Evolutionary conservation across 2,888 invertebrate genomes (phyloP).

Genomic region (Acanthosoma haemorrhoidale): DNA sequence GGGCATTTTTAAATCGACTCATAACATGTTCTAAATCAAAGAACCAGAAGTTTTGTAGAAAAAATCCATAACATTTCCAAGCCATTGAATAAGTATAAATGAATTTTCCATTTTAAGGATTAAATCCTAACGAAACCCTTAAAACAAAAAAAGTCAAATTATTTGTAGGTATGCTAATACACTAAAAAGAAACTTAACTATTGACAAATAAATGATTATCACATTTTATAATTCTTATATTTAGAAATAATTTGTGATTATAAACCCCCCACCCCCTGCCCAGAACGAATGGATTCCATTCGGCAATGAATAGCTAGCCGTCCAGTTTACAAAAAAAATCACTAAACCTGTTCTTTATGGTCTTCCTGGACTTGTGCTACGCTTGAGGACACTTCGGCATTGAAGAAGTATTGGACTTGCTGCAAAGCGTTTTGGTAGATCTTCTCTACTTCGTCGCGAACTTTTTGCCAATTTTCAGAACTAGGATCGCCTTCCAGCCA

Average conservation of each 20-base stretch:
- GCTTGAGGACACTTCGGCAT: constrained; percentile 6
- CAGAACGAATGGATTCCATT: background rate
- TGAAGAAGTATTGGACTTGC: constrained; percentile 15
- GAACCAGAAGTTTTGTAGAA: too few relatives aligned
- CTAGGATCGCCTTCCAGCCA: background rate
- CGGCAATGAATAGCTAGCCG: background rate
- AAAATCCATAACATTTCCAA: too few relatives aligned
- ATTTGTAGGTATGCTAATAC: too few relatives aligned
- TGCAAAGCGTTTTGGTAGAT: constrained; percentile 30
- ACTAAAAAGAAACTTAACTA: background rate
- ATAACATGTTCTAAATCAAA: too few relatives aligned
- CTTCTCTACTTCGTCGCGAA: constrained; percentile 27
- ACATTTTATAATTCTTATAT: constrained; percentile 1
- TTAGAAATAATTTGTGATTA: background rate
- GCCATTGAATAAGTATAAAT: too few relatives aligned
- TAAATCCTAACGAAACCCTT: too few relatives aligned
- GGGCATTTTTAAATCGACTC: too few relatives aligned
- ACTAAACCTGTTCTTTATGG: constrained; percentile 30
- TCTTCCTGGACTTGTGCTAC: constrained; percentile 27
- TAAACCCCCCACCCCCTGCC: background rate
- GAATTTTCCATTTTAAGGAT: too few relatives aligned
- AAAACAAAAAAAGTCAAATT: too few relatives aligned
- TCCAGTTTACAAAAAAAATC: constrained; percentile 1
- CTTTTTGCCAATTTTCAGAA: constrained; percentile 20
- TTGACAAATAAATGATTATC: background rate